A percentile compares a stretch with the other conserved stretches of the same genome.
Evolutionary conservation across 2,888 invertebrate species (phyloP).

Genomic region (Hypomecis atomaria): DNA sequence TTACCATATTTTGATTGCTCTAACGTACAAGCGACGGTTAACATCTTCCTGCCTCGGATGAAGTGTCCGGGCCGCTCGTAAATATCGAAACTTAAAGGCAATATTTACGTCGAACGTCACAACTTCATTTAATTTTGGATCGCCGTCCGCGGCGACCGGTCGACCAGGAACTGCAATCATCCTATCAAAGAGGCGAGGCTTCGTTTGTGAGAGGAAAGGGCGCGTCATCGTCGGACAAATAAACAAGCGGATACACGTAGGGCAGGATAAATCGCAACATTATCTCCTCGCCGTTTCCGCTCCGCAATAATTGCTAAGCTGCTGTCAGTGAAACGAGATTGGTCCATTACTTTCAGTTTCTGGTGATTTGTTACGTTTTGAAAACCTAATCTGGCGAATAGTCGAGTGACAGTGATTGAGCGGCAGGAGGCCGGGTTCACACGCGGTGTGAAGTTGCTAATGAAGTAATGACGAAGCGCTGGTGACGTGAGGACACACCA

Average conservation of each 20-base stretch:
- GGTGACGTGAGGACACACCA: slow-evolving; percentile 53
- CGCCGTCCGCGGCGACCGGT: slow-evolving; percentile 38
- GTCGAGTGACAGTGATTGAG: slow-evolving; percentile 21
- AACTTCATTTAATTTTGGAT: slow-evolving; percentile 57
- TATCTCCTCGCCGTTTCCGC: slow-evolving; percentile 68
- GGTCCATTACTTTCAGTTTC: slow-evolving; percentile 64
- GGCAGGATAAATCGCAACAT: slow-evolving; percentile 66
- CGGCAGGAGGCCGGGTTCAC: slow-evolving; percentile 10
- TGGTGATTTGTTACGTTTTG: slow-evolving; percentile 52
- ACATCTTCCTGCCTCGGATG: slow-evolving; percentile 74
- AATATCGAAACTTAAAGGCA: slow-evolving; percentile 62
- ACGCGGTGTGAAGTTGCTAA: slow-evolving; percentile 37
- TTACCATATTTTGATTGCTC: slow-evolving; percentile 81
- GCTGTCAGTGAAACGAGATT: slow-evolving; percentile 36
- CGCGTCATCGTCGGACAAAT: slow-evolving; percentile 50
- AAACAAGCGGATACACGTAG: slow-evolving; percentile 56
- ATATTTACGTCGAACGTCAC: slow-evolving; percentile 59
- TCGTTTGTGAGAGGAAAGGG: slow-evolving; percentile 49
- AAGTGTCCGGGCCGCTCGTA: slow-evolving; percentile 66
- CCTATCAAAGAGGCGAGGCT: slow-evolving; percentile 34
- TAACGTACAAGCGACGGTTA: slow-evolving; percentile 71
- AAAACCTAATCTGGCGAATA: slow-evolving; percentile 19
- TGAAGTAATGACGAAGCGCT: slow-evolving; percentile 43
- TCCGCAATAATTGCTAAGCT: slow-evolving; percentile 61
- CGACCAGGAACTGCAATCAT: slow-evolving; percentile 48